phyloP scores from a whole-genome alignment of 2,888 invertebrate genomes.

The Drosophila anomelani region DNA sequence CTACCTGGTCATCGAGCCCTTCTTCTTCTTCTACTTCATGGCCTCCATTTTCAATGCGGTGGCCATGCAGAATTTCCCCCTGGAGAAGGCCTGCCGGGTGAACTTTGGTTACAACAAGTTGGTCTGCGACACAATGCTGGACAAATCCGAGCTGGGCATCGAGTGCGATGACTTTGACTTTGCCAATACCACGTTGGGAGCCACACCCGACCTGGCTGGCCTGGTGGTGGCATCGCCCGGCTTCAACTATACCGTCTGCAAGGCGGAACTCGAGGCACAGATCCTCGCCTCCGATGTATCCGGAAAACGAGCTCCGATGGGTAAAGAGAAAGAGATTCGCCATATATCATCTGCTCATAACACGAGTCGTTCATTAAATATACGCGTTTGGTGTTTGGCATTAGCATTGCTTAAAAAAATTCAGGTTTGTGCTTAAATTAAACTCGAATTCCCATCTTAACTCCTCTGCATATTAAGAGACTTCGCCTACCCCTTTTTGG shows the following conservation, averaged over 20 bases:
- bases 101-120: conserved; percentile 81
- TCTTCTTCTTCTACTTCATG: conserved; percentile 83
- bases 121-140: conserved; percentile 81
- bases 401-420: conserved; percentile 36
- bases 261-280: conserved; percentile 84
- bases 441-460: conserved; percentile 31
- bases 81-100: conserved; percentile 84
- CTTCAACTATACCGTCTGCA: conserved; percentile 83
- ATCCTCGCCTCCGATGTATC: conserved; percentile 81
- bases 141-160: conserved; percentile 80
- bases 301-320: conserved; percentile 83
- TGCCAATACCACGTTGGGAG: conserved; percentile 73
- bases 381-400: conserved; percentile 35
- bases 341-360: conserved; percentile 32
- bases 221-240: conserved; percentile 60
- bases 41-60: conserved; percentile 82
- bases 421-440: conserved; percentile 47
- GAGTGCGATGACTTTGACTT: conserved; percentile 79
- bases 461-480: conserved; percentile 42
- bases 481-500: conserved; percentile 13
- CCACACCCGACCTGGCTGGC: conserved; percentile 56
- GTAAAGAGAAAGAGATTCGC: conserved; percentile 56
- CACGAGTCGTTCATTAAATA: conserved; percentile 40
- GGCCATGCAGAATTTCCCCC: conserved; percentile 82
- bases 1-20: conserved; percentile 83